Base-by-base conservation (phyloP, 2,888 invertebrate genomes). In the Andrena dorsata region DNA sequence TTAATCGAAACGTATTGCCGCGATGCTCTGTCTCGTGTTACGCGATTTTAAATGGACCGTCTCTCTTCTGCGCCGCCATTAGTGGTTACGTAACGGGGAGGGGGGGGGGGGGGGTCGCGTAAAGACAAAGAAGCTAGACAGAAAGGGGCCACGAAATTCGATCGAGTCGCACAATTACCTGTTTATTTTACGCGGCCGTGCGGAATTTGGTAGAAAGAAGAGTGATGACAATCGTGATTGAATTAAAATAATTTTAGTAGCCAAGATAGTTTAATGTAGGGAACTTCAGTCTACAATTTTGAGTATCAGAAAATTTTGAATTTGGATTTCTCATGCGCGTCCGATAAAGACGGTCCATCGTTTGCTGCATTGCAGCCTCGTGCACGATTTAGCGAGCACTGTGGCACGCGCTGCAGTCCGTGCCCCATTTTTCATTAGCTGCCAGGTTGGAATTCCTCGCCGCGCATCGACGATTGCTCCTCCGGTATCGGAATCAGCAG, bases 401-500 rank as follows among this genome's bases (percentile, higher is more conserved):
- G 8, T 7, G 51, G 20, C 51, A 20, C 20, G 10, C 3, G 23
- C 10, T 23, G 53, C 53, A 26, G 26, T 13, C 53, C 53, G 26
- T 56, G 56, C 23, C 56, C 26, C 26, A 10, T 56, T 51, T 63
- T 51, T 70, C 30, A 58, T 69, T 20, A 26, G 32, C 13, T 10
- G 20, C 61, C 47, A 6, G 30, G 5, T 7, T 20, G 47, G 20
- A 61, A 80, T 63, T 53, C 69, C 53, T 65, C 63, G 75, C 58
- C 35, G 77, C 66, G 71, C 71, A 75, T 80, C 76, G 76, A 0
- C 49, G 61, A 83, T 32, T 77, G 65, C 77, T 83, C 60, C 8
- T 16, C 47, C 58, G 32, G 16, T 30, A 23, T 23, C 7, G 30
- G 56, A 41, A 70, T 63, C 71, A 30, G 66, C 60, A 47, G 53